phyloP scores from a whole-genome alignment of 1,140 invertebrate species.

The Brachionus paranguensis region DNA sequence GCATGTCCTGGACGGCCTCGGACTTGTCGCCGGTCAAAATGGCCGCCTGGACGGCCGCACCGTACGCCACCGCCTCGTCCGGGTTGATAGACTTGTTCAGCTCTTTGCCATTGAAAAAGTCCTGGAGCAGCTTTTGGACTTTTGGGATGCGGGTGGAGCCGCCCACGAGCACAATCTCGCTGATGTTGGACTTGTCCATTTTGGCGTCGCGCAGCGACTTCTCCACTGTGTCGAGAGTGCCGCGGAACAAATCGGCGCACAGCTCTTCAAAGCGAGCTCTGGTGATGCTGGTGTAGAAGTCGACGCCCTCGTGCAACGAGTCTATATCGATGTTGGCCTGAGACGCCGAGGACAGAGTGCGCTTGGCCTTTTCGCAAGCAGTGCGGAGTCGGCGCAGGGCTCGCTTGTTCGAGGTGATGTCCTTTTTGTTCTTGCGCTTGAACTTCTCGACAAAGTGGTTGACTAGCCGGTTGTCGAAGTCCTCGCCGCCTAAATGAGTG shows the following conservation, averaged over 20 bases:
- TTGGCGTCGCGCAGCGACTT: slow-evolving; percentile 87
- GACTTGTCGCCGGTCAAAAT: slow-evolving; percentile 90
- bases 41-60: slow-evolving; percentile 71
- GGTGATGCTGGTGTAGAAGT: slow-evolving; percentile 91
- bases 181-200: slow-evolving; percentile 79
- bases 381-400: slow-evolving; percentile 84
- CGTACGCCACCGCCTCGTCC: slow-evolving; percentile 78
- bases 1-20: slow-evolving; percentile 79
- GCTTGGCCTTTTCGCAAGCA: slow-evolving; percentile 88
- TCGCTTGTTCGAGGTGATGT: slow-evolving; percentile 78
- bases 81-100: slow-evolving; percentile 76
- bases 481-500: slow-evolving; percentile 94
- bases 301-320: slow-evolving; percentile 86
- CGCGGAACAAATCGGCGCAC: slow-evolving; percentile 77
- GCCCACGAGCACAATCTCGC: slow-evolving; percentile 93
- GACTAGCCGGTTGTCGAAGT: slow-evolving; percentile 92
- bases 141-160: slow-evolving; percentile 97
- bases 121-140: slow-evolving; percentile 85
- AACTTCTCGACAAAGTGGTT: slow-evolving; percentile 93
- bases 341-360: slow-evolving; percentile 84
- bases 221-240: slow-evolving; percentile 88
- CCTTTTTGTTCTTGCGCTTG: slow-evolving; percentile 93
- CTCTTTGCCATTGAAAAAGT: slow-evolving; percentile 93
- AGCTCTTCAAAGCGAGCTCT: slow-evolving; percentile 67
- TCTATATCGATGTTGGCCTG: slow-evolving; percentile 72